phyloP scores from a whole-genome alignment of 2,888 invertebrate species.

The Crocallis elinguaria region DNA sequence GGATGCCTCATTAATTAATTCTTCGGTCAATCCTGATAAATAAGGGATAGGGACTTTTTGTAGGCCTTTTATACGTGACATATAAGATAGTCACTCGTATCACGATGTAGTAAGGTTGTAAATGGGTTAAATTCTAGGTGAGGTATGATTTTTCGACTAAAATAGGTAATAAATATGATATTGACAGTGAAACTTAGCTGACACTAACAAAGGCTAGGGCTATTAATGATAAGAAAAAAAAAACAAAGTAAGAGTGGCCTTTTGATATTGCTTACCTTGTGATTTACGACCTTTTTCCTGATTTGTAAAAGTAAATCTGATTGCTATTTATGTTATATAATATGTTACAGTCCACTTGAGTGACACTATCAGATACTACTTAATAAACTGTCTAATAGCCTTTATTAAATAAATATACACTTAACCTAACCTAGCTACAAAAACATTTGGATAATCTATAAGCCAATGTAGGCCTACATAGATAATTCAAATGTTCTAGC shows the following conservation, averaged over 20 bases:
- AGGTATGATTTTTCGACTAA: constrained; percentile 13
- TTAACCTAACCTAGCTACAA: too few species aligned
- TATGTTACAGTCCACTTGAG: too few species aligned
- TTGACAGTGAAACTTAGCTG: constrained; percentile 18
- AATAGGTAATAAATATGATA: constrained; percentile 14
- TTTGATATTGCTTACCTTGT: too few species aligned
- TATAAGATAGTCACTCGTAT: background rate
- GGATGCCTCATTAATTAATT: constrained; percentile 69
- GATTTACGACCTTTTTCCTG: too few species aligned
- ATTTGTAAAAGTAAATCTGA: too few species aligned
- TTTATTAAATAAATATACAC: too few species aligned
- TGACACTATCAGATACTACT: too few species aligned
- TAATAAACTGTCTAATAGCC: too few species aligned
- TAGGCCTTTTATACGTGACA: constrained; percentile 4
- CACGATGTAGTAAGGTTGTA: background rate
- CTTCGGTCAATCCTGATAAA: constrained; percentile 62
- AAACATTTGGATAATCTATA: too few species aligned
- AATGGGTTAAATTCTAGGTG: background rate
- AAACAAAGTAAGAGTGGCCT: background rate
- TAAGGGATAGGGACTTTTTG: constrained; percentile 43
- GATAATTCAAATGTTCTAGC: too few species aligned
- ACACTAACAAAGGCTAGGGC: background rate
- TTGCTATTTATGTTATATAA: too few species aligned
- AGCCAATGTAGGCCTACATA: too few species aligned
- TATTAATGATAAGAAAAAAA: background rate